Evolutionary conservation across 2,888 invertebrate genomes (phyloP).

Genomic region (Clitarchus hookeri): DNA sequence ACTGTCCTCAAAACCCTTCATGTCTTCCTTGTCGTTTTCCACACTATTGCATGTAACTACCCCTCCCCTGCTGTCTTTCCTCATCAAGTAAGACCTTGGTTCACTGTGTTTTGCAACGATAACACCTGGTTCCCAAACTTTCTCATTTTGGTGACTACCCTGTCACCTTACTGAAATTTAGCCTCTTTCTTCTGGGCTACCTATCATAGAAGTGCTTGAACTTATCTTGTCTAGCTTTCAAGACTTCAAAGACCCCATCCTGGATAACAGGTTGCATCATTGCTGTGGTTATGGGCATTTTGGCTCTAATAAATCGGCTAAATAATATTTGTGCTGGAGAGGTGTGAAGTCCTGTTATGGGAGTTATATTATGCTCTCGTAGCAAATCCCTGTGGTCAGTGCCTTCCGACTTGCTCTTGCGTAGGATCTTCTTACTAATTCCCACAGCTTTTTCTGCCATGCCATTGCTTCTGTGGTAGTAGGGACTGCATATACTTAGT

Average conservation of each 20-base stretch:
- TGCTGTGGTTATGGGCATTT: too few species aligned
- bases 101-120: neutral
- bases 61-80: neutral
- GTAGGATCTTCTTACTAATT: too few species aligned
- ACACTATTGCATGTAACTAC: neutral
- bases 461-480: too few species aligned
- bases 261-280: too few species aligned
- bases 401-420: too few species aligned
- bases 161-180: neutral
- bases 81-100: neutral
- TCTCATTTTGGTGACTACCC: neutral
- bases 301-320: neutral
- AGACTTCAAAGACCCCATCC: too few species aligned
- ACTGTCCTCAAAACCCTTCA: too few species aligned
- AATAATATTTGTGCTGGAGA: neutral
- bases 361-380: neutral
- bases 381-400: neutral
- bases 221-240: too few species aligned
- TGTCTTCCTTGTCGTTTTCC: too few species aligned
- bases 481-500: too few species aligned
- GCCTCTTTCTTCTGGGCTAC: neutral
- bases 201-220: too few species aligned
- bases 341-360: neutral
- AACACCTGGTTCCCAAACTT: neutral
- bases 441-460: too few species aligned